Conservation (phyloP, 2,797 vertebrate species). For the Squalus acanthias region DNA sequence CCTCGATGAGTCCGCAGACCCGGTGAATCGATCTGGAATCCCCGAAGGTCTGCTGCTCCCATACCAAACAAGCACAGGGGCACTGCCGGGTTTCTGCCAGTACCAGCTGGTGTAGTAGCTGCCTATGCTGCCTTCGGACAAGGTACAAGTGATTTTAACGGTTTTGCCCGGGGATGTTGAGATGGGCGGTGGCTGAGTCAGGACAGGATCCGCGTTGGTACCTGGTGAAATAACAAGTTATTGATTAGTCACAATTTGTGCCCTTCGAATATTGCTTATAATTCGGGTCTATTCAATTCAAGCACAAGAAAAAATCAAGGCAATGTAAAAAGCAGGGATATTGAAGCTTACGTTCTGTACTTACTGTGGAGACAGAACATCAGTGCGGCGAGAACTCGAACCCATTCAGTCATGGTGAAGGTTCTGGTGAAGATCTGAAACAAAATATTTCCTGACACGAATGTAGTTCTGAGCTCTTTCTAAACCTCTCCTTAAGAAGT, state of each 20-base stretch:
- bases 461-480: neutral
- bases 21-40: neutral
- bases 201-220: too few species aligned
- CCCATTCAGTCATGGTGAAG: neutral
- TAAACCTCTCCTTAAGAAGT: neutral
- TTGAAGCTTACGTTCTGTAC: neutral
- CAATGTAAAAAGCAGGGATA: neutral
- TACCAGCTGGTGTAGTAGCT: neutral
- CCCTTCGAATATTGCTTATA: neutral
- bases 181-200: neutral
- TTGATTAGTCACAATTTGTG: too few species aligned
- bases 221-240: neutral
- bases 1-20: neutral
- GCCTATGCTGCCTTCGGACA: neutral
- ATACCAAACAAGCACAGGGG: neutral
- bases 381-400: neutral
- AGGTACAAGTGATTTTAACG: neutral
- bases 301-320: neutral
- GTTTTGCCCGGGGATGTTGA: neutral
- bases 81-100: neutral
- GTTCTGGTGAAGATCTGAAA: neutral
- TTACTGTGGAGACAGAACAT: neutral
- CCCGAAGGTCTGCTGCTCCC: neutral
- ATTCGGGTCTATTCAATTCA: neutral
- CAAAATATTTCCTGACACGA: neutral